Evolutionary conservation across 2,888 invertebrate genomes (phyloP), one percentile per base, ranked within the genome.

Genomic region (Amphipoea lucens): DNA sequence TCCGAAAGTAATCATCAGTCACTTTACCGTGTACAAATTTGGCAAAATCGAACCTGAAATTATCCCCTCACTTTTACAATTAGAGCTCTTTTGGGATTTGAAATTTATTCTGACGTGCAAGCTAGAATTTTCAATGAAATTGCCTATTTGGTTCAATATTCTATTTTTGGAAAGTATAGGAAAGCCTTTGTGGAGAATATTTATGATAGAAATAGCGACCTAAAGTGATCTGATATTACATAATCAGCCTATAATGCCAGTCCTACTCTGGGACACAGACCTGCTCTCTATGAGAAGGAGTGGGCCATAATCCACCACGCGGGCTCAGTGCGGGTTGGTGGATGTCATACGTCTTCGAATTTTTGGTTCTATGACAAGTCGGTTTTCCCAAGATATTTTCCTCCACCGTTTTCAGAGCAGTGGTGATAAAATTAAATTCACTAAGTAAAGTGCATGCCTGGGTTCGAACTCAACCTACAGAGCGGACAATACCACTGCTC

Each of bases 1-100:
- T 65, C 68, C 76, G 65, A 57, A 77, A 74, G 82, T 85, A 77
- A 83, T 85, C 76, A 81, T 75, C 48, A 78, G 80, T 70, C 75
- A 76, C 70, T 78, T 81, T 79, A 29, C 74, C 60, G 48, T 69
- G 73, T 74, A 80, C 77, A 78, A 79, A 81, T 79, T 83, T 51
- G 78, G 45, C 54, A 63, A 87, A 87, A 81, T 88, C 68, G 78
- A 81, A 81, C 68, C 76, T 42, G 57, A 75, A 82, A 83, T 87
- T 77, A 83, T 84, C 82, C 76, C 69, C 65, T 36, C 76, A 79
- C 78, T 81, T 85, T 80, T 42, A 54, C 77, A 88, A 85, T 85
- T 85, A 83, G 74, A 69, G 45, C 66, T 54, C 75, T 71, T 76
- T 86, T 67, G 83, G 80, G 79, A 82, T 54, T 83, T 65, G 0